These are phyloP conservation scores for Microplitis mediator DNA, from an alignment of 1,140 invertebrate genomes.

Conservation along the genomic window DNA sequence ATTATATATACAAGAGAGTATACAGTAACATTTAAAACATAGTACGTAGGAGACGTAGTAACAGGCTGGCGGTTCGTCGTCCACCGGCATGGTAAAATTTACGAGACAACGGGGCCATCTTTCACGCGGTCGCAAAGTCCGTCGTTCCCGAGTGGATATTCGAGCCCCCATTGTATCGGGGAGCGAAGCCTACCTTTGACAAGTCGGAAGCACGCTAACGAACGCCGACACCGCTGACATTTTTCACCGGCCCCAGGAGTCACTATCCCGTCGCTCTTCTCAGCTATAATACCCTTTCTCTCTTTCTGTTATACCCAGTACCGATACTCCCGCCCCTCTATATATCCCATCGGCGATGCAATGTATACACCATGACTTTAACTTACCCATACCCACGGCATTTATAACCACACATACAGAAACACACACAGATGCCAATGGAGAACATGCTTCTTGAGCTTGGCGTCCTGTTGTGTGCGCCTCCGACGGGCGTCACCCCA, in stretches of 20 bases:
- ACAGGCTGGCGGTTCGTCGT: constrained; percentile 4
- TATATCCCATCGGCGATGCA: not conserved
- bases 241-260: constrained; percentile 22
- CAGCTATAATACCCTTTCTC: not conserved
- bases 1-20: no score
- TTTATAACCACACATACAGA: not conserved
- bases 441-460: constrained; percentile 7
- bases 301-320: not conserved
- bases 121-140: constrained; percentile 29
- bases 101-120: constrained; percentile 27
- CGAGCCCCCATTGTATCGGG: constrained; percentile 28
- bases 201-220: constrained; percentile 31
- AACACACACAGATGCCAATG: not conserved
- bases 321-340: not conserved
- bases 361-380: not conserved
- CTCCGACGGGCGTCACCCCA: constrained; percentile 1
- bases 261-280: constrained; percentile 5
- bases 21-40: no score
- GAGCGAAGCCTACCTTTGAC: constrained; percentile 26
- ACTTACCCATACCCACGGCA: not conserved
- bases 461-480: not conserved
- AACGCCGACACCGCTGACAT: constrained; percentile 25
- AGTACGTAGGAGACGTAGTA: constrained; percentile 4
- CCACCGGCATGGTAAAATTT: constrained; percentile 22
- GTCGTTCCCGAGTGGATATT: constrained; percentile 22